phyloP scores from a whole-genome alignment of 2,888 invertebrate species.

The Clivina fossor region DNA sequence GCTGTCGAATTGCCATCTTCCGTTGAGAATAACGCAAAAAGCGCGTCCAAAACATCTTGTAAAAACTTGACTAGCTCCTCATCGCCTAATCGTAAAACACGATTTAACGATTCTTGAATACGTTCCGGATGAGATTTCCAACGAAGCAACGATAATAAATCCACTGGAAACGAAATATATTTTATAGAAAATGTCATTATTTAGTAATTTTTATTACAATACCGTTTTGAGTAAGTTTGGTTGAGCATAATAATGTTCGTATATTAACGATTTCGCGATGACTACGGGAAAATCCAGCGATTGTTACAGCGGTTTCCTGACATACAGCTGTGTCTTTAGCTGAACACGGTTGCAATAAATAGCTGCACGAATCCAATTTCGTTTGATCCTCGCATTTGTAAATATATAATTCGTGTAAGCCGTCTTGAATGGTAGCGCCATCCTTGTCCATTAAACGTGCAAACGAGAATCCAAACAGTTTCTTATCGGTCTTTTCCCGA shows the following conservation, averaged over 20 bases:
- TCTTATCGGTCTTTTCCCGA: slow-evolving; percentile 86
- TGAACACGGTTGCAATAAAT: slow-evolving; percentile 66
- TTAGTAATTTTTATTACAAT: slow-evolving; percentile 39
- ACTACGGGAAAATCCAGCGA: slow-evolving; percentile 69
- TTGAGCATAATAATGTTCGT: slow-evolving; percentile 85
- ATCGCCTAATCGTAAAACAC: slow-evolving; percentile 78
- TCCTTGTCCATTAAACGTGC: slow-evolving; percentile 87
- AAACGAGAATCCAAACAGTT: slow-evolving; percentile 89
- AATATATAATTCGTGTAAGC: slow-evolving; percentile 84
- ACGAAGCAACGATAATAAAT: slow-evolving; percentile 83
- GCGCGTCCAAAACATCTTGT: slow-evolving; percentile 89
- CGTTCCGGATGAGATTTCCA: slow-evolving; percentile 90
- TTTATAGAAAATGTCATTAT: not conserved
- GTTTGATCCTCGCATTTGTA: slow-evolving; percentile 88
- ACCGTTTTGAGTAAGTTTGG: slow-evolving; percentile 96
- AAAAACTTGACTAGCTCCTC: slow-evolving; percentile 94
- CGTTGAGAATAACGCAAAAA: slow-evolving; percentile 91
- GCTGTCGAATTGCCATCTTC: slow-evolving; percentile 89
- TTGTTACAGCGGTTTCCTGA: slow-evolving; percentile 53
- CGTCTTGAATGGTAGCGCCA: slow-evolving; percentile 86
- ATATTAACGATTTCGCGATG: slow-evolving; percentile 83
- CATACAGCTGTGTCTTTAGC: slow-evolving; percentile 64
- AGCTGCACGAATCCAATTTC: slow-evolving; percentile 67
- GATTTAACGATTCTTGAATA: slow-evolving; percentile 81
- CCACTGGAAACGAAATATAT: slow-evolving; percentile 59